Conservation (phyloP, 2,797 vertebrate species). For the Sebastes alutus region DNA sequence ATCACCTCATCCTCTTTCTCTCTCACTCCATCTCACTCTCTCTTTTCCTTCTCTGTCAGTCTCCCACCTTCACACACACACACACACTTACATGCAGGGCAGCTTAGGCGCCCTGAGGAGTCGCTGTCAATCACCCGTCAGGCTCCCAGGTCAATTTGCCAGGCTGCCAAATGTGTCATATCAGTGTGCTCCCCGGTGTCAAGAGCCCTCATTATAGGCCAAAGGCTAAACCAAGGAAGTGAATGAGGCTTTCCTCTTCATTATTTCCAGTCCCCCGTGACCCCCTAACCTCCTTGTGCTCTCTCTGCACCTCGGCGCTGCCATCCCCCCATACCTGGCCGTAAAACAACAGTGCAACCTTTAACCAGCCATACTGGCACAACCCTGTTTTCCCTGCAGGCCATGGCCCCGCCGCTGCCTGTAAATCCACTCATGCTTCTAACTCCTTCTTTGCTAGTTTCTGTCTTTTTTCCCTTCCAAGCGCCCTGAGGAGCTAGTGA, state of each 20-base stretch:
- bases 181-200: conserved; percentile 73
- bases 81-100: conserved; percentile 22
- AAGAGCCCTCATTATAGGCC: conserved; percentile 82
- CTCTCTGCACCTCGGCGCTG: neutral
- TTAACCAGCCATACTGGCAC: conserved; percentile 52
- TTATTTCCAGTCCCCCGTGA: conserved; percentile 73
- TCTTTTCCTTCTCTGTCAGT: conserved; percentile 15
- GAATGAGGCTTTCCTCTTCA: conserved; percentile 73
- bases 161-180: conserved; percentile 78
- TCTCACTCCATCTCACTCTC: conserved; percentile 17
- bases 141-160: conserved; percentile 79
- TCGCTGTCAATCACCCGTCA: conserved; percentile 80
- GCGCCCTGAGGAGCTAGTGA: conserved; percentile 27
- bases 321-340: conserved; percentile 42
- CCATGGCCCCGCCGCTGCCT: conserved; percentile 16
- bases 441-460: neutral
- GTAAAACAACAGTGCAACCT: conserved; percentile 47
- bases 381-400: conserved; percentile 37
- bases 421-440: conserved; percentile 32
- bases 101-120: conserved; percentile 67
- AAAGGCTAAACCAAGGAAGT: conserved; percentile 84
- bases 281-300: conserved; percentile 58
- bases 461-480: neutral
- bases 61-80: conserved; percentile 20
- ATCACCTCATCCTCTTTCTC: conserved; percentile 34